phyloP scores from a whole-genome alignment of 1,140 invertebrate species.

The Drosophila arawakana region DNA sequence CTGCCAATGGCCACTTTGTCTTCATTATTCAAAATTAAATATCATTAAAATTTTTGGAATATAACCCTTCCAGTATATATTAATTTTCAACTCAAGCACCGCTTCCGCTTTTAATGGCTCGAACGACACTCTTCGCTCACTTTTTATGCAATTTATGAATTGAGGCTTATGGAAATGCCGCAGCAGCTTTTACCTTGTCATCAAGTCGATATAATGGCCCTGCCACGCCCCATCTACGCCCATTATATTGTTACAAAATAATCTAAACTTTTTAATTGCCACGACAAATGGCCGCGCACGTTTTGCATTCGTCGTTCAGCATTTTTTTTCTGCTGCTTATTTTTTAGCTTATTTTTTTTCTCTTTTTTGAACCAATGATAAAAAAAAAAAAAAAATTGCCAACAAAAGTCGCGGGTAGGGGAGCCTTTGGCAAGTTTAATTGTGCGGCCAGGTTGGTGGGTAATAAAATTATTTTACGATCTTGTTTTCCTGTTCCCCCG shows the following conservation, averaged over 20 bases:
- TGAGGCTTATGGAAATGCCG: constrained; percentile 20
- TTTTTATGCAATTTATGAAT: constrained; percentile 55
- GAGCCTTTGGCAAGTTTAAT: constrained; percentile 63
- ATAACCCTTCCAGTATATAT: constrained; percentile 18
- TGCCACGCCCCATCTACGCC: constrained; percentile 24
- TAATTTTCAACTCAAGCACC: neutral
- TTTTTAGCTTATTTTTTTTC: constrained; percentile 14
- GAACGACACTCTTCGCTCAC: neutral
- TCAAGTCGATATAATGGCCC: constrained; percentile 47
- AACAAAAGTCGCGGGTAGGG: constrained; percentile 33
- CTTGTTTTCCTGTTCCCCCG: constrained; percentile 53
- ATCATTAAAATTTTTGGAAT: constrained; percentile 40
- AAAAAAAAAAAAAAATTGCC: constrained; percentile 41
- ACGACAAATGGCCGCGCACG: constrained; percentile 65
- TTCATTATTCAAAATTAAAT: constrained; percentile 51
- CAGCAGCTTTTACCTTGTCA: constrained; percentile 42
- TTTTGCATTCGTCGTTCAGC: constrained; percentile 48
- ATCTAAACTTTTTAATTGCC: constrained; percentile 79
- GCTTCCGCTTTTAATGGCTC: constrained; percentile 30
- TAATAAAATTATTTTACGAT: constrained; percentile 81
- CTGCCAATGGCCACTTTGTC: constrained; percentile 38
- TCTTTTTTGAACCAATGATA: constrained; percentile 49
- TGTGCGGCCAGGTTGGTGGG: constrained; percentile 75
- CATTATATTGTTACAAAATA: constrained; percentile 70
- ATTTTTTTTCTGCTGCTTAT: constrained; percentile 11